Percentiles rank a stretch among this genome's conserved stretches.
Evolutionary conservation across 2,888 invertebrate species (phyloP).

Genomic region (Drosophila histrio): DNA sequence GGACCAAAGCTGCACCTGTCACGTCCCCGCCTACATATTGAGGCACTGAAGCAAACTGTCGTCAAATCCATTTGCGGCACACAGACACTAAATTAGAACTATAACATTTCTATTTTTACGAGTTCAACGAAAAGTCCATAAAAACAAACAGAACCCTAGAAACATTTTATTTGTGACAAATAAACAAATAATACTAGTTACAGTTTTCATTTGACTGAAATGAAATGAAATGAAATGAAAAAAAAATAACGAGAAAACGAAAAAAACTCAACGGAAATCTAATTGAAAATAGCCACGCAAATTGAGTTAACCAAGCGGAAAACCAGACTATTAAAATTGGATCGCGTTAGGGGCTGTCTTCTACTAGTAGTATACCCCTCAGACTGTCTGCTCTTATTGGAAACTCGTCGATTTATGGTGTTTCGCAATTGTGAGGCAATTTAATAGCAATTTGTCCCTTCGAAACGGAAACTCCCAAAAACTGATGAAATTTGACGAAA

Average conservation of each 20-base stretch:
- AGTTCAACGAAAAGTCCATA: slow-evolving; percentile 63
- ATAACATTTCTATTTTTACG: slow-evolving; percentile 78
- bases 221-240: slow-evolving; percentile 38
- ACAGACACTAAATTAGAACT: slow-evolving; percentile 54
- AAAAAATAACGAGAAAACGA: slow-evolving; percentile 17
- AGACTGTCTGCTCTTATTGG: slow-evolving; percentile 22
- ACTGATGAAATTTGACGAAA: slow-evolving; percentile 70
- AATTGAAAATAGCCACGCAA: slow-evolving; percentile 81
- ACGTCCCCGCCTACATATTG: slow-evolving; percentile 25
- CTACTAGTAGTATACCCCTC: neutral
- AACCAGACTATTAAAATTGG: slow-evolving; percentile 78
- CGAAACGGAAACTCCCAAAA: slow-evolving; percentile 45
- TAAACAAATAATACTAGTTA: slow-evolving; percentile 69
- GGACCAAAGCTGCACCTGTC: slow-evolving; percentile 74
- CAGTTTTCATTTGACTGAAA: slow-evolving; percentile 40
- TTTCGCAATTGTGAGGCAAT: slow-evolving; percentile 77
- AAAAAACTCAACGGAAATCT: slow-evolving; percentile 61
- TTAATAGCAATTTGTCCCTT: slow-evolving; percentile 76
- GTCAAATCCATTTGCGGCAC: slow-evolving; percentile 66
- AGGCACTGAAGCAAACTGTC: slow-evolving; percentile 54
- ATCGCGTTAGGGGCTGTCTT: slow-evolving; percentile 32
- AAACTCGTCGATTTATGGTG: slow-evolving; percentile 69
- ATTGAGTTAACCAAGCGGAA: slow-evolving; percentile 80
- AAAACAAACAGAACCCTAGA: slow-evolving; percentile 33
- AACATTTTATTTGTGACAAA: slow-evolving; percentile 73